phyloP scores from a whole-genome alignment of 2,888 invertebrate genomes.

The Dysmachus trigonus region DNA sequence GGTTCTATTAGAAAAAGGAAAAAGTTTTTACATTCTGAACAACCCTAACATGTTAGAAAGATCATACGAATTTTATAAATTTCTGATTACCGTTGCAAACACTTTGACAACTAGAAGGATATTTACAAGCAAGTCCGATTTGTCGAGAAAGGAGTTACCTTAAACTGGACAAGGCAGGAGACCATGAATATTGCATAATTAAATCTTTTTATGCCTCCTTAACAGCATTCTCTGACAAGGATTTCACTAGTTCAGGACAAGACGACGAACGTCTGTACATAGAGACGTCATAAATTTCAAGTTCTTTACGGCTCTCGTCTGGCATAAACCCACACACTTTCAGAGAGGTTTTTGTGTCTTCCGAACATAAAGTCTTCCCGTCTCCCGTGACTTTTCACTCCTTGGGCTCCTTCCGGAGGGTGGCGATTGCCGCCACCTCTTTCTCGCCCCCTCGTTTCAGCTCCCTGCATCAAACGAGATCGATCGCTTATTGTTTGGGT shows the following conservation, averaged over 20 bases:
- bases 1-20: too few relatives aligned
- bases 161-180: background rate
- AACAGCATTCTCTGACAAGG: background rate
- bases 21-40: too few relatives aligned
- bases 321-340: slow-evolving; percentile 1
- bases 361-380: slow-evolving; percentile 8
- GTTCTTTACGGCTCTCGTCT: background rate
- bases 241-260: background rate
- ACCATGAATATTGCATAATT: background rate
- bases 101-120: background rate
- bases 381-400: slow-evolving; percentile 21
- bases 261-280: background rate
- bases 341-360: slow-evolving; percentile 2
- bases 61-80: background rate
- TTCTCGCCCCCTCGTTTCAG: background rate
- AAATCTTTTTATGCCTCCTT: background rate
- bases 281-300: slow-evolving; percentile 8
- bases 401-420: background rate
- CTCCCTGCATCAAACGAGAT: slow-evolving; percentile 42
- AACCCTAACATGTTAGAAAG: too few relatives aligned
- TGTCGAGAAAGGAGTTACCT: background rate
- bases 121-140: background rate
- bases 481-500: slow-evolving; percentile 52
- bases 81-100: background rate
- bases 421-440: background rate